Conservation (phyloP, 2,888 invertebrate species). For the Pammene fasciana region DNA sequence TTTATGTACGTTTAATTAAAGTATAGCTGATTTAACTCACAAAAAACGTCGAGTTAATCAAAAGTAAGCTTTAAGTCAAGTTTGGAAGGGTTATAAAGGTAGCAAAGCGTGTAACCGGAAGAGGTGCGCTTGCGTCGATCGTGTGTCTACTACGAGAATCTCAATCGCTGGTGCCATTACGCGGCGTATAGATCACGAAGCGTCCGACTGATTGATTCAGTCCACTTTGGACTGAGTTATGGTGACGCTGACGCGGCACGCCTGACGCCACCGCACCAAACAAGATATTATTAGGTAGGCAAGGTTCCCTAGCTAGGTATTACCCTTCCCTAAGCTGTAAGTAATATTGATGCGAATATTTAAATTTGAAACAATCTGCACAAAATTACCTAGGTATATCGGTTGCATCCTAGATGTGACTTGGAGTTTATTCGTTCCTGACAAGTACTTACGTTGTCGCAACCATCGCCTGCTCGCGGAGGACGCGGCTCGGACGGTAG, state of each 20-base stretch:
- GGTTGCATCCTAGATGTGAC: too few relatives aligned
- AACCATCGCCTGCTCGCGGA: too few relatives aligned
- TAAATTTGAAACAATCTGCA: too few relatives aligned
- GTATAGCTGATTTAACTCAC: constrained; percentile 47
- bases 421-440: too few relatives aligned
- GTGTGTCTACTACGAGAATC: constrained; percentile 28
- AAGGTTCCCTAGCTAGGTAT: too few relatives aligned
- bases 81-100: neutral
- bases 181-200: constrained; percentile 29
- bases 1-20: constrained; percentile 79
- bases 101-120: constrained; percentile 62
- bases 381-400: too few relatives aligned
- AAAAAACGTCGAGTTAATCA: neutral
- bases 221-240: constrained; percentile 25
- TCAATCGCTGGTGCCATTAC: constrained; percentile 37
- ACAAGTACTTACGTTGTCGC: too few relatives aligned
- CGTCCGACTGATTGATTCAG: constrained; percentile 35
- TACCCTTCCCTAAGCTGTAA: too few relatives aligned
- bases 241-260: constrained; percentile 20
- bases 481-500: too few relatives aligned
- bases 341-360: too few relatives aligned
- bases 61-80: neutral
- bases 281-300: neutral
- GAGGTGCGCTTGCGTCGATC: constrained; percentile 45
- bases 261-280: neutral